Evolutionary conservation across 2,888 invertebrate species (phyloP), one percentile per base, ranked within the genome.

Genomic region (Eilema sororculum): DNA sequence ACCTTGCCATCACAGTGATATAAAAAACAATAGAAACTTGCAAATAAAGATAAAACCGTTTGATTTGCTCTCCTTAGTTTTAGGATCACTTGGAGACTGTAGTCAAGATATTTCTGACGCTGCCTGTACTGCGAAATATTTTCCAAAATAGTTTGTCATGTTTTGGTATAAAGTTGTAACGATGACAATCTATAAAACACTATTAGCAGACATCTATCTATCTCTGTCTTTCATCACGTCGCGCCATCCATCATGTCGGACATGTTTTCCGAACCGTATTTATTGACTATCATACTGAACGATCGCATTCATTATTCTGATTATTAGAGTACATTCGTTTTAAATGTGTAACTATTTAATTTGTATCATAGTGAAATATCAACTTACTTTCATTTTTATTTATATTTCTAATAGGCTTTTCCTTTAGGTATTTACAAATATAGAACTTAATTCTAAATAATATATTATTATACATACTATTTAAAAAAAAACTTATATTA

Each of bases 231-330:
- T 90, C 90, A 93, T 91, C 90, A 89, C 88, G 90, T 90, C 89
- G 82, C 89, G 89, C 85, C 93, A 93, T 95, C 93, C 91, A 94
- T 95, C 94, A 95, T 92, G 82, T 89, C 87, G 86, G 93, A 93
- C 93, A 90, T 93, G 93, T 94, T 94, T 93, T 90, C 88, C 89
- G 89, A 91, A 88, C 88, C 89, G 89, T 91, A 90, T 93, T 92
- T 93, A 93, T 91, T 87, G 91, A 91, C 90, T 91, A 93, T 92
- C 91, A 86, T 82, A 87, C 83, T 89, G 90, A 91, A 85, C 87
- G 90, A 93, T 93, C 91, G 84, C 87, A 90, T 90, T 92, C 89
- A 91, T 92, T 92, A 92, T 89, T 89, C 84, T 88, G 90, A 92
- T 91, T 92, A 91, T 86, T 79, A 46, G 64, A 78, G 65, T 71